A percentile compares a stretch with the other conserved stretches of the same genome.
phyloP scores from a whole-genome alignment of 2,888 invertebrate species.

The Spodoptera picta region DNA sequence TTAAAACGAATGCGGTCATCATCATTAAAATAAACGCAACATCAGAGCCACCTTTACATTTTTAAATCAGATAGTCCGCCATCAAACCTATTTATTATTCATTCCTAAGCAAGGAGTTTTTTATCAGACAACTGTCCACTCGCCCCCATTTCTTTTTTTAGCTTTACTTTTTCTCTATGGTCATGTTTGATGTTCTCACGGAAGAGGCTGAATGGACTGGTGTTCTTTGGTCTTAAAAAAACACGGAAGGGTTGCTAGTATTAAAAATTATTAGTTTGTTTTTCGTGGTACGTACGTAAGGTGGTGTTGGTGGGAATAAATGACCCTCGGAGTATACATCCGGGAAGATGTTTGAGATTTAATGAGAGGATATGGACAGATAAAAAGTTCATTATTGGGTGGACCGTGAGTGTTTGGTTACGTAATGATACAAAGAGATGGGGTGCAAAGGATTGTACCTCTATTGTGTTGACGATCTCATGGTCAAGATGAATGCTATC shows the following conservation, averaged over 20 bases:
- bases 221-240: constrained; percentile 71
- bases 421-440: constrained; percentile 39
- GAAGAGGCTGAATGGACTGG: constrained; percentile 83
- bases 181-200: constrained; percentile 86
- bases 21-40: constrained; percentile 49
- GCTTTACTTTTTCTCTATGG: constrained; percentile 76
- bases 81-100: constrained; percentile 75
- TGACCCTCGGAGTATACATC: constrained; percentile 84
- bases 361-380: constrained; percentile 79
- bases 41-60: constrained; percentile 67
- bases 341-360: constrained; percentile 83
- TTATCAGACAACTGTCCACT: constrained; percentile 83
- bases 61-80: constrained; percentile 73
- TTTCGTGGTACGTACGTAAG: constrained; percentile 68
- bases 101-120: constrained; percentile 76
- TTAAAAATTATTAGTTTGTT: constrained; percentile 85
- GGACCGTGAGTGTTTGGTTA: constrained; percentile 75
- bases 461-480: constrained; percentile 30
- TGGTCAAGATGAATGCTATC: constrained; percentile 48
- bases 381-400: constrained; percentile 73
- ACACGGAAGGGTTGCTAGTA: constrained; percentile 86
- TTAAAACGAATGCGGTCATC: constrained; percentile 38
- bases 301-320: constrained; percentile 84
- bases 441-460: constrained; percentile 28
- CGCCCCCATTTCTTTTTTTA: constrained; percentile 81